A percentile compares a stretch with the other conserved stretches of the same genome.
Evolutionary conservation across 2,797 vertebrate genomes (phyloP).

Genomic region (Anabas testudineus): DNA sequence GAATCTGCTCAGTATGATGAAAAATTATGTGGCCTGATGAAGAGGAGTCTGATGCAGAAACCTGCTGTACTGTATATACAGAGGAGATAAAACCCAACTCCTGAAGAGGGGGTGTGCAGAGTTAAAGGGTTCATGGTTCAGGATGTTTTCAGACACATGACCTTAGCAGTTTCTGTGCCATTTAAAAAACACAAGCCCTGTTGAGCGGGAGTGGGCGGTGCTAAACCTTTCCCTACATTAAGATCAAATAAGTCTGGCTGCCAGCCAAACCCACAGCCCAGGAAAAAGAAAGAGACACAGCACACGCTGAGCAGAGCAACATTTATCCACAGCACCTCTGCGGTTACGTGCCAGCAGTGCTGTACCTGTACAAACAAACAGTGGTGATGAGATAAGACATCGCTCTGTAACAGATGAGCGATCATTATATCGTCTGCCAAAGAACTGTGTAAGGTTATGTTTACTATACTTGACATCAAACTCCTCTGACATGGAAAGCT

Average conservation of each 20-base stretch:
- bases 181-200: neutral
- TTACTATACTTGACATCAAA: slow-evolving; percentile 13
- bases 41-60: too few relatives aligned
- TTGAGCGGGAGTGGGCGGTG: slow-evolving; percentile 7
- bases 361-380: slow-evolving; percentile 30
- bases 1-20: too few relatives aligned
- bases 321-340: slow-evolving; percentile 22
- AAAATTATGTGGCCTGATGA: too few relatives aligned
- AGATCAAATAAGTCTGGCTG: slow-evolving; percentile 25
- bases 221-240: slow-evolving; percentile 16
- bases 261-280: slow-evolving; percentile 27
- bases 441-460: neutral
- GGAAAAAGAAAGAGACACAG: slow-evolving; percentile 44
- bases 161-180: slow-evolving; percentile 9
- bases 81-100: neutral
- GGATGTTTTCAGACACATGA: neutral
- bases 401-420: too few relatives aligned
- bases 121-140: too few relatives aligned
- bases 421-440: neutral
- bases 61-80: too few relatives aligned
- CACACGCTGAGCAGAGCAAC: slow-evolving; percentile 2
- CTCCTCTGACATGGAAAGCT: too few relatives aligned
- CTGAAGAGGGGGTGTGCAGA: too few relatives aligned
- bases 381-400: too few relatives aligned
- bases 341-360: slow-evolving; percentile 11